A percentile compares a stretch with the other conserved stretches of the same genome.
Conservation (phyloP, 2,888 invertebrate species). For the Scaptomyza flava region DNA sequence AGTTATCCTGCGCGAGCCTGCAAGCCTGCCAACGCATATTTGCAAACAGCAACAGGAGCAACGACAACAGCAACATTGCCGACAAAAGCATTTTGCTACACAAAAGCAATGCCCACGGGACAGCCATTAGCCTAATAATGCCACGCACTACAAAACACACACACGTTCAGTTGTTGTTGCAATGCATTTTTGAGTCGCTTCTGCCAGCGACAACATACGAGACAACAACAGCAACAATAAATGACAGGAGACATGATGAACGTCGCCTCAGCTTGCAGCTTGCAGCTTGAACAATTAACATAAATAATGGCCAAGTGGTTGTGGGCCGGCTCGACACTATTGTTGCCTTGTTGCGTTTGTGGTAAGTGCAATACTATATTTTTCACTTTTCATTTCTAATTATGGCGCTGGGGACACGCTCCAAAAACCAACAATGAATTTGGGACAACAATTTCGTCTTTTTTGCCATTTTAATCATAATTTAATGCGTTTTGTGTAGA, state of each 20-base stretch:
- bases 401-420: constrained; percentile 62
- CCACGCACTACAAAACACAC: constrained; percentile 46
- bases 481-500: no score
- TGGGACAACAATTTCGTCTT: constrained; percentile 22
- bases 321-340: constrained; percentile 12
- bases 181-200: constrained; percentile 38
- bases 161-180: constrained; percentile 3
- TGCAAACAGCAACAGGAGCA: constrained; percentile 40
- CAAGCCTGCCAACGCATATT: constrained; percentile 61
- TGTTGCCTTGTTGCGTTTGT: constrained; percentile 15
- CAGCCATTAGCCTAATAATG: constrained; percentile 78
- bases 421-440: constrained; percentile 47
- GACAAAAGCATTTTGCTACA: constrained; percentile 67
- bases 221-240: constrained; percentile 26
- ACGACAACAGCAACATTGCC: constrained; percentile 14
- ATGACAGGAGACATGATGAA: constrained; percentile 60
- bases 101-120: constrained; percentile 77
- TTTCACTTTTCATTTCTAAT: constrained; percentile 70
- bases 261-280: constrained; percentile 55
- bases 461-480: not conserved
- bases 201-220: constrained; percentile 23
- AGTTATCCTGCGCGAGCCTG: constrained; percentile 61
- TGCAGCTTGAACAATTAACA: constrained; percentile 64
- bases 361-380: constrained; percentile 57
- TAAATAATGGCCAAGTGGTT: constrained; percentile 73